These are phyloP conservation scores for Lissonota sp. DNA, from an alignment of 2,888 invertebrate genomes.

Conservation along the genomic window DNA sequence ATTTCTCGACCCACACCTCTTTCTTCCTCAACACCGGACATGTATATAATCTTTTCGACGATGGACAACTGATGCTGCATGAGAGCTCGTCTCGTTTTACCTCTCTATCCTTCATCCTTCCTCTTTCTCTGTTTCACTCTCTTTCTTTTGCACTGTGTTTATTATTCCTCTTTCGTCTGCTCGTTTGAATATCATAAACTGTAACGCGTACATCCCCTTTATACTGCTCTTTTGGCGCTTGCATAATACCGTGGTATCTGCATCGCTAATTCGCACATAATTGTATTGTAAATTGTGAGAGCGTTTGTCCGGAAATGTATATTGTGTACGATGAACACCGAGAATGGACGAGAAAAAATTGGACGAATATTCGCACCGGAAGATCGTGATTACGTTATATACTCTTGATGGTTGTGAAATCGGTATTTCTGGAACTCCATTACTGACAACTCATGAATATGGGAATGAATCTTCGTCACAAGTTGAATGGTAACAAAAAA, in stretches of 20 bases:
- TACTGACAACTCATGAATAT: no score
- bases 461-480: no score
- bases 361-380: no score
- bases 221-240: neutral
- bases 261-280: slow-evolving; percentile 37
- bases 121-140: neutral
- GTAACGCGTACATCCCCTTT: slow-evolving; percentile 4
- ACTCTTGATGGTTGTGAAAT: no score
- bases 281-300: slow-evolving; percentile 28
- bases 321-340: neutral
- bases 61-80: slow-evolving; percentile 30
- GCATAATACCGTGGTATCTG: slow-evolving; percentile 40
- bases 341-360: neutral
- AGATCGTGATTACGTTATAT: no score
- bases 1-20: slow-evolving; percentile 7
- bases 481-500: no score
- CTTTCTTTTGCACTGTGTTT: slow-evolving; percentile 3
- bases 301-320: slow-evolving; percentile 6
- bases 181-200: slow-evolving; percentile 48
- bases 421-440: no score
- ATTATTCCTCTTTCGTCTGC: slow-evolving; percentile 36
- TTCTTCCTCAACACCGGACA: neutral
- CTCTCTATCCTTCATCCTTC: neutral
- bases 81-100: neutral
- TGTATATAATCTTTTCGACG: neutral